Evolutionary conservation across 2,113 vertebrate species (phyloP).

Genomic region (Entomyzon cyanotis): DNA sequence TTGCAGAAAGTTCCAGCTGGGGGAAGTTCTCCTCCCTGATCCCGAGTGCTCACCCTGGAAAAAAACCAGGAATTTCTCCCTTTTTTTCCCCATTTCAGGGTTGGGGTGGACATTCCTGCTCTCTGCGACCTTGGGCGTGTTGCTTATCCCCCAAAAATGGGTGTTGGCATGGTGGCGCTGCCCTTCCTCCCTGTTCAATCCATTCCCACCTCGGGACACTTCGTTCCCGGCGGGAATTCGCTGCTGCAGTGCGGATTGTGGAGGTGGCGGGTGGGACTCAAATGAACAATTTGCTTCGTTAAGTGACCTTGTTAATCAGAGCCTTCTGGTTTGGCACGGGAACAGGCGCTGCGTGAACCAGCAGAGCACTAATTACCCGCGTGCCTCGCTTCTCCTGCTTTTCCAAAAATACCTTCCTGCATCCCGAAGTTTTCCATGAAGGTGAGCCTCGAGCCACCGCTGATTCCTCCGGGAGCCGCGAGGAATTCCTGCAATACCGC

Average conservation of each 20-base stretch:
- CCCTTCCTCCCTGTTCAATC: not conserved
- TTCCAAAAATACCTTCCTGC: not conserved
- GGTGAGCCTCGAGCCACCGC: not conserved
- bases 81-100: fast-evolving
- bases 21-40: not conserved
- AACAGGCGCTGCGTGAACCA: not conserved
- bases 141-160: fast-evolving
- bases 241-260: not conserved
- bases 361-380: not conserved
- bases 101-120: fast-evolving
- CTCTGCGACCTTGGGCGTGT: not conserved
- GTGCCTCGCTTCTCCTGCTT: not conserved
- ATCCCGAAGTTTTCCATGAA: not conserved
- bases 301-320: conserved; percentile 9
- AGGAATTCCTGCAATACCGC: not conserved
- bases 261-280: not conserved
- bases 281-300: conserved; percentile 7
- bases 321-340: not conserved
- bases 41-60: not conserved
- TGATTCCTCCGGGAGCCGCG: not conserved
- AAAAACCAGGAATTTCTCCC: fast-evolving
- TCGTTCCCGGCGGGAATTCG: not conserved
- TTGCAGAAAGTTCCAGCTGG: not conserved
- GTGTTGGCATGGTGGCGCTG: fast-evolving
- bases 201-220: fast-evolving